Conservation (phyloP, 2,888 invertebrate species). For the Hydropsyche betteni region DNA sequence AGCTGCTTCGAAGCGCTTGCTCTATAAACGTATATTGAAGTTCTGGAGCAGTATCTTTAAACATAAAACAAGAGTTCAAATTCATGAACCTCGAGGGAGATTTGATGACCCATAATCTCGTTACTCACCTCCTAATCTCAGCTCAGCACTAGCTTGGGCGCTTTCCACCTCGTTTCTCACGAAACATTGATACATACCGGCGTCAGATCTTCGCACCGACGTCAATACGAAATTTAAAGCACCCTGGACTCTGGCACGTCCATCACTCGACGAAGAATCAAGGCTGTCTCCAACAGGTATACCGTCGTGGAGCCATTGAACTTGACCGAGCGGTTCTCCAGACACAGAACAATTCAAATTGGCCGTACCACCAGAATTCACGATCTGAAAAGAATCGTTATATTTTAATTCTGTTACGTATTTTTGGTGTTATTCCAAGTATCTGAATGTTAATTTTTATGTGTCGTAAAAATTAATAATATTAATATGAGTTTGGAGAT, state of each 20-base stretch:
- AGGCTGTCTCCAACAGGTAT: conserved; percentile 65
- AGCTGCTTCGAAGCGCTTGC: conserved; percentile 73
- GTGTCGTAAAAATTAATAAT: no score
- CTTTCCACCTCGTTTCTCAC: conserved; percentile 81
- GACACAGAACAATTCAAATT: conserved; percentile 86
- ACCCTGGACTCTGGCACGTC: conserved; percentile 58
- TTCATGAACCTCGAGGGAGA: background rate
- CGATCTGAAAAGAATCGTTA: conserved; percentile 64
- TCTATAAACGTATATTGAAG: conserved; percentile 88
- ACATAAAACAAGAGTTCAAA: background rate
- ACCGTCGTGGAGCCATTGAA: conserved; percentile 81
- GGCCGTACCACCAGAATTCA: conserved; percentile 86
- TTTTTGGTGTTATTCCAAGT: background rate
- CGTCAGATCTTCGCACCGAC: conserved; percentile 77
- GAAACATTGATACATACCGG: conserved; percentile 90
- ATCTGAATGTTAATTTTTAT: background rate
- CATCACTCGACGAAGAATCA: conserved; percentile 52
- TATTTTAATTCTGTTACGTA: background rate
- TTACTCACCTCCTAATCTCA: conserved; percentile 76
- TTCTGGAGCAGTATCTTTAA: conserved; percentile 81
- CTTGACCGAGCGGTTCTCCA: conserved; percentile 76
- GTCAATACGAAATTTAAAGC: conserved; percentile 58
- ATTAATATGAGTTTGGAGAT: no score
- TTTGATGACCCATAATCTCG: background rate
- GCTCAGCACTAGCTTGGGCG: conserved; percentile 82